Conservation (phyloP, 2,113 vertebrate species). For the Eclectus roratus region DNA sequence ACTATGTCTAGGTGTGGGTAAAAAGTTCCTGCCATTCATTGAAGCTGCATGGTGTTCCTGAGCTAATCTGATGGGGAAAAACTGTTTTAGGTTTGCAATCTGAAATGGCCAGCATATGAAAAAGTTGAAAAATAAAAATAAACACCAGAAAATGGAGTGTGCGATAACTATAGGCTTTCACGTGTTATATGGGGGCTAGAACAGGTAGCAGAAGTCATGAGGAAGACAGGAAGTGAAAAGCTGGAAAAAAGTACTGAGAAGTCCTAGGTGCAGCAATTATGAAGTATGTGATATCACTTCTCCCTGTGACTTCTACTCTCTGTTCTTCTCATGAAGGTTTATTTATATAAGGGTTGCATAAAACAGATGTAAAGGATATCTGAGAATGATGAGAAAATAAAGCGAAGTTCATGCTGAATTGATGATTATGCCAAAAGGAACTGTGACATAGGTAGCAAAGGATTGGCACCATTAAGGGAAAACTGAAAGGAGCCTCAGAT, state of each 20-base stretch:
- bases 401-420: not conserved
- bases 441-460: not conserved
- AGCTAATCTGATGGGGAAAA: not conserved
- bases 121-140: not conserved
- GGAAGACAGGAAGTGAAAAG: not conserved
- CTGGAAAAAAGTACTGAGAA: not conserved
- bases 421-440: not conserved
- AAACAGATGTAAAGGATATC: not conserved
- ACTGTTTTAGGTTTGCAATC: not conserved
- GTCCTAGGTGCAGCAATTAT: not conserved
- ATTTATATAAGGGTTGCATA: not conserved
- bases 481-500: not conserved
- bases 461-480: not conserved
- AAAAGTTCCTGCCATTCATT: not conserved
- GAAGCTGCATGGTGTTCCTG: not conserved
- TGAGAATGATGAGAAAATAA: not conserved
- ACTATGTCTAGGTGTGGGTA: not conserved
- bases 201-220: not conserved
- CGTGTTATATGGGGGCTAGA: not conserved
- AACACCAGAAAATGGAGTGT: not conserved
- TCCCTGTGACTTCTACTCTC: not conserved
- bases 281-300: not conserved
- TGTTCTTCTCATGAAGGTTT: not conserved
- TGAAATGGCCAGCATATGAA: not conserved
- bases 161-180: not conserved